Base-by-base conservation (phyloP, 2,113 vertebrate species). In the Trichechus manatus region DNA sequence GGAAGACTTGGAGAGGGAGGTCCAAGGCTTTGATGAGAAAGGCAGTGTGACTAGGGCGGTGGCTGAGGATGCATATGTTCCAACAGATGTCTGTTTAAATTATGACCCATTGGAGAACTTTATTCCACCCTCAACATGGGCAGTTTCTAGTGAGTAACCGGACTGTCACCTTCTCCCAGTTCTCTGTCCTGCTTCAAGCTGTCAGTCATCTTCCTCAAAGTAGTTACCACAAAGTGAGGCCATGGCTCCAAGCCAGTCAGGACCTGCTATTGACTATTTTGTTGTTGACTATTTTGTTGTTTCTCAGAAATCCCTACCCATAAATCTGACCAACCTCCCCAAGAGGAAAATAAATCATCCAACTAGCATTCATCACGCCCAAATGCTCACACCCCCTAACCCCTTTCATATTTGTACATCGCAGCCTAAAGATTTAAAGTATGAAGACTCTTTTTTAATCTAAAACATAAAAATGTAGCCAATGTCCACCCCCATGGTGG, bases 191-290 rank as follows among this genome's bases (percentile, higher is more conserved):
- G 59, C 20, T 39, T 77, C 14, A 9, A n/a, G 25, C 22, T 6
- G 3, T 13, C 39, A 3, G 0, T 20, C 3, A 0, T 42, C 19
- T 31, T 70, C 19, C 10, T 39, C 33, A 11, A 4, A 5, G 13
- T 29, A 44, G 7, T 31, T 22, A 5, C 39, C n/a, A 19, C 11
- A 14, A 9, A 1, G 10, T 7, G 56, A 82, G 44, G n/a, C 39
- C 47, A 6, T 39, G 53, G n/a, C 47, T 86, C 63, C 3, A 9
- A 79, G 14, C 9, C 91, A 77, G 6, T 77, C 25, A 44, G 44
- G 27, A 53, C 27, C 23, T 64, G 19, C 3, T 9, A 6, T 0
- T 64, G 82, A 83, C 6, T 20, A 7, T 36, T 39, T 7, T 29
- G 10, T 8, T 36, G 6, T 31, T 59, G 15, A n/a, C n/a, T n/a